These are phyloP conservation scores for Odontamblyopus lacepedii DNA, from an alignment of 2,797 vertebrate species.

Conservation along the genomic window DNA sequence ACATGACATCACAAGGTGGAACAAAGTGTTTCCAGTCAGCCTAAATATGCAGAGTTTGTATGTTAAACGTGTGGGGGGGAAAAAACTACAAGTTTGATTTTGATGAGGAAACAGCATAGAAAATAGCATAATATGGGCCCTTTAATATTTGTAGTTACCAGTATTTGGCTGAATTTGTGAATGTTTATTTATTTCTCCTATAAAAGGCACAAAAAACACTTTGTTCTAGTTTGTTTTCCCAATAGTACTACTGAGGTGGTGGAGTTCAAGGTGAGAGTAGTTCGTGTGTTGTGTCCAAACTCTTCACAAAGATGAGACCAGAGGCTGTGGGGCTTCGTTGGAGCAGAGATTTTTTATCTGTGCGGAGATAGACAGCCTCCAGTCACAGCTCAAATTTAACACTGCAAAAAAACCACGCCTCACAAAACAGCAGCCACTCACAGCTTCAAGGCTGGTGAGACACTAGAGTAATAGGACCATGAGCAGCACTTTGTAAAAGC, in stretches of 20 bases:
- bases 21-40: too few relatives aligned
- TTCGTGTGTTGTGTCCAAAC: neutral
- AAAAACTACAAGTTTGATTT: too few relatives aligned
- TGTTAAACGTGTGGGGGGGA: too few relatives aligned
- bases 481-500: neutral
- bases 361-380: neutral
- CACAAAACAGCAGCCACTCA: neutral
- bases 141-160: too few relatives aligned
- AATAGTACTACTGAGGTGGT: neutral
- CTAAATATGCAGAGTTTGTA: too few relatives aligned
- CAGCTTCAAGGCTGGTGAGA: neutral
- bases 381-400: neutral
- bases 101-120: too few relatives aligned
- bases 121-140: too few relatives aligned
- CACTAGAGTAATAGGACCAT: neutral
- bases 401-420: neutral
- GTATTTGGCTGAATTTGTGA: too few relatives aligned
- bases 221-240: neutral
- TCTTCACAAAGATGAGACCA: neutral
- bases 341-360: neutral
- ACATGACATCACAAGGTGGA: too few relatives aligned
- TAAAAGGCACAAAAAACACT: neutral
- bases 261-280: neutral
- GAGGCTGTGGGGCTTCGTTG: neutral
- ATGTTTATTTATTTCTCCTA: too few relatives aligned